Evolutionary conservation across 2,888 invertebrate genomes (phyloP), one percentile per base, ranked within the genome.

Genomic region (Acanthopleura granulata): DNA sequence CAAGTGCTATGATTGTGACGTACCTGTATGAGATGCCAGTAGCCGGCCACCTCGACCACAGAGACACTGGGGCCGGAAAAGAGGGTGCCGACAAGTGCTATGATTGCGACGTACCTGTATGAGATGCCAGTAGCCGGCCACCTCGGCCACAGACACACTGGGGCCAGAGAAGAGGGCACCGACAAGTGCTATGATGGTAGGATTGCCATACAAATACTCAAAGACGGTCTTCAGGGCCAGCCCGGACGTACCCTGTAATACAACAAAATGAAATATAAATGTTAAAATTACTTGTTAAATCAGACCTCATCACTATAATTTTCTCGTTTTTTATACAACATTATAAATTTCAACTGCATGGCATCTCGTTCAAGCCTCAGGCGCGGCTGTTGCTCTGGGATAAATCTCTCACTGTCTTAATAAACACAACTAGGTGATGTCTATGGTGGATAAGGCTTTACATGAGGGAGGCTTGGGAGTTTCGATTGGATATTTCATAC

Each of bases 11-110:
- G 40, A 40, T 40, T 3, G 40, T 40, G 9, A 40, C 40, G 40
- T 49, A 72, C 72, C 72, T 57, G 61, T 18, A 72, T 72, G 9
- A 72, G 57, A n/a, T 72, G 16, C 72, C 72, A 72, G 30, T 62
- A 27, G 1, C 61, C 49, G 27, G 72, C 22, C n/a, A 72, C 30
- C 29, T 72, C 72, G 15, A 57, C 72, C 16, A 29, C 25, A 29
- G 30, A 72, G n/a, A 61, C 72, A 29, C 57, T 72, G 16, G 57
- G 15, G 4, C 29, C 12, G 22, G 72, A 72, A 9, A 72, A 72
- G 4, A 72, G 25, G 11, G 50, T 27, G 4, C 72, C 72, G 57
- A 72, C 27, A 1, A 72, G 18, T n/a, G 61, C 51, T 25, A 61
- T 40, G 40, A 40, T 40, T 3, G 40, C 9, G 9, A 40, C 40